phyloP scores from a whole-genome alignment of 1,140 invertebrate genomes.

The Saccostrea glomerata region DNA sequence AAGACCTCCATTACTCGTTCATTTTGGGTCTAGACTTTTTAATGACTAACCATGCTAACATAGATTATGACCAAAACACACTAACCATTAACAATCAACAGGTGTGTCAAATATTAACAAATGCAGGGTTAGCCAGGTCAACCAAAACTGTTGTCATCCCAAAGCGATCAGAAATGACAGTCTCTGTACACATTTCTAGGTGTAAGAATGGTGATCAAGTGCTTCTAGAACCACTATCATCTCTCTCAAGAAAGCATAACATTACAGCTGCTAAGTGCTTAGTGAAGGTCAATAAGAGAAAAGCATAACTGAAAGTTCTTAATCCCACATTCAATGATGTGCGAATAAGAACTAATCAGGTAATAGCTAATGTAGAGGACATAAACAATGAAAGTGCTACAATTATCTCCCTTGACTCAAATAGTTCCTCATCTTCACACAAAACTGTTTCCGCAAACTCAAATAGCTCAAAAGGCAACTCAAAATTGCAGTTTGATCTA shows the following conservation, averaged over 20 bases:
- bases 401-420: not conserved
- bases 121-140: constrained; percentile 27
- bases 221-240: constrained; percentile 39
- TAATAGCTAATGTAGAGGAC: constrained; percentile 20
- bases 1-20: constrained; percentile 42
- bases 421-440: not conserved
- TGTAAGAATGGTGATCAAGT: constrained; percentile 24
- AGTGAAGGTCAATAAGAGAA: constrained; percentile 43
- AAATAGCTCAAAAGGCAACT: not conserved
- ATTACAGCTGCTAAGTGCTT: constrained; percentile 49
- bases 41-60: not conserved
- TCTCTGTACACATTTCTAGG: constrained; percentile 27
- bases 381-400: not conserved
- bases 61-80: not conserved
- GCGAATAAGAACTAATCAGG: constrained; percentile 19
- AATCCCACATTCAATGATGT: constrained; percentile 48
- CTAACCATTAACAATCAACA: not conserved
- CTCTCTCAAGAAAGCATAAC: not conserved
- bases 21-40: constrained; percentile 47
- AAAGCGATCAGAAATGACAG: constrained; percentile 26
- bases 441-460: not conserved
- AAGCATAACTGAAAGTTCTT: constrained; percentile 38
- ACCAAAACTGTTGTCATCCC: constrained; percentile 40
- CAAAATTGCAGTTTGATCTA: constrained; percentile 42
- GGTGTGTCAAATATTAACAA: not conserved